Evolutionary conservation across 2,888 invertebrate genomes (phyloP).

Genomic region (Phytoseiulus persimilis): DNA sequence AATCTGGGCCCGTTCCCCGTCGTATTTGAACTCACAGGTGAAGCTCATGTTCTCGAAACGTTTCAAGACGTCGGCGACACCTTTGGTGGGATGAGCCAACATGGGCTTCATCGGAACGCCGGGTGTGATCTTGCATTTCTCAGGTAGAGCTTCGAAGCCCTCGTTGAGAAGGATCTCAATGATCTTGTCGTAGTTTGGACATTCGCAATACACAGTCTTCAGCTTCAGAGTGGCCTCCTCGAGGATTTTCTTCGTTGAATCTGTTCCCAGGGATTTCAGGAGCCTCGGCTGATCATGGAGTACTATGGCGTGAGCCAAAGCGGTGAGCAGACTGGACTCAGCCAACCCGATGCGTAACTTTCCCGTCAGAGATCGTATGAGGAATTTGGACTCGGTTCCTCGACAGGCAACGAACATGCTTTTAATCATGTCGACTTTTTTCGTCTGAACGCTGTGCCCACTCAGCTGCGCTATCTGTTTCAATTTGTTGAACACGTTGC

Average conservation of each 20-base stretch:
- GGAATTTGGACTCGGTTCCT: constrained; percentile 73
- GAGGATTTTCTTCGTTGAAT: constrained; percentile 64
- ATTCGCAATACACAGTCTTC: constrained; percentile 90
- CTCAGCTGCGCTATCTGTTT: constrained; percentile 77
- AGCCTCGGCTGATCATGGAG: constrained; percentile 47
- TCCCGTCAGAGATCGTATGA: constrained; percentile 81
- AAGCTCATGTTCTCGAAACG: constrained; percentile 77
- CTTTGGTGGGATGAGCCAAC: constrained; percentile 95
- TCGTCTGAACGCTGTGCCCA: constrained; percentile 62
- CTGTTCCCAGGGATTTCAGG: constrained; percentile 59
- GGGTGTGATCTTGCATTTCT: constrained; percentile 74
- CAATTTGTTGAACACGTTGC: constrained; percentile 69
- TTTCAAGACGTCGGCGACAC: constrained; percentile 75
- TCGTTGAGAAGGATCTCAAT: constrained; percentile 67
- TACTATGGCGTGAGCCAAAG: constrained; percentile 76
- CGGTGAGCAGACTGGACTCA: constrained; percentile 86
- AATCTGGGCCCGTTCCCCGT: constrained; percentile 95
- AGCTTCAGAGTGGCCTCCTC: constrained; percentile 67
- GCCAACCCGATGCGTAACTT: constrained; percentile 92
- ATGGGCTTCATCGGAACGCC: constrained; percentile 94
- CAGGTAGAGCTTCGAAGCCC: constrained; percentile 66
- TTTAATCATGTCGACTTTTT: constrained; percentile 85
- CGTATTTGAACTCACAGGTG: constrained; percentile 98
- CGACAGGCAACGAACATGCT: constrained; percentile 83
- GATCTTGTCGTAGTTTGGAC: constrained; percentile 82